Evolutionary conservation across 2,888 invertebrate genomes (phyloP).

Genomic region (Ptychoptera contaminata): DNA sequence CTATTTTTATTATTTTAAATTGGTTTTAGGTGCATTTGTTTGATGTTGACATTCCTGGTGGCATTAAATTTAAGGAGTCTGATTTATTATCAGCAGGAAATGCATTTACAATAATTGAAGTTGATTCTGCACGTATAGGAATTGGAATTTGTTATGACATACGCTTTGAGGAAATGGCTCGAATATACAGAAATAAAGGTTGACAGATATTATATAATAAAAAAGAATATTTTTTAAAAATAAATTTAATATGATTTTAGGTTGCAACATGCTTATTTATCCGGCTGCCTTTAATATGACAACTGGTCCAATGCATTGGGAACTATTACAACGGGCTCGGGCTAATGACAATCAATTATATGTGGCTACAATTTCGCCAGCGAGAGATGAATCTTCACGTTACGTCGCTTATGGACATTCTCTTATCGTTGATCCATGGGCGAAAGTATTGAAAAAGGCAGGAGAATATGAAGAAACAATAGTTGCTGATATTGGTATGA

Average conservation of each 20-base stretch:
- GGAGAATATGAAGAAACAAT: conserved; percentile 55
- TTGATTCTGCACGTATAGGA: conserved; percentile 58
- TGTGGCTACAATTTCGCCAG: conserved; percentile 72
- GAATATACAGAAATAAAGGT: conserved; percentile 47
- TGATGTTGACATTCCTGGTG: conserved; percentile 82
- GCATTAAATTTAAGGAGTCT: conserved; percentile 81
- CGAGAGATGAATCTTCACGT: conserved; percentile 60
- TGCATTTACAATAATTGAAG: conserved; percentile 56
- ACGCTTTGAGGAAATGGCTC: conserved; percentile 77
- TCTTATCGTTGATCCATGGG: conserved; percentile 64
- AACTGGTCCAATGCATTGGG: conserved; percentile 89
- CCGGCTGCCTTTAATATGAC: conserved; percentile 93
- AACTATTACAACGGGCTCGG: conserved; percentile 60
- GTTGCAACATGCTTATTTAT: conserved; percentile 74
- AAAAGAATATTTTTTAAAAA: neutral
- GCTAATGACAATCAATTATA: conserved; percentile 84
- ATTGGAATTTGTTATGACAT: conserved; percentile 94
- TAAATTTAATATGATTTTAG: conserved; percentile 28
- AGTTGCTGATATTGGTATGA: conserved; percentile 56
- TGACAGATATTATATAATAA: conserved; percentile 1
- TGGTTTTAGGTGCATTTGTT: conserved; percentile 82
- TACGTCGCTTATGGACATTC: conserved; percentile 88
- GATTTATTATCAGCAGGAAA: conserved; percentile 64
- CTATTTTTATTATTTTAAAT: neutral
- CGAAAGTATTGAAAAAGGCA: conserved; percentile 50